Percentiles rank a stretch among this genome's conserved stretches.
These are phyloP conservation scores for Cherax destructor DNA, from an alignment of 1,140 invertebrate species.

Conservation along the genomic window DNA sequence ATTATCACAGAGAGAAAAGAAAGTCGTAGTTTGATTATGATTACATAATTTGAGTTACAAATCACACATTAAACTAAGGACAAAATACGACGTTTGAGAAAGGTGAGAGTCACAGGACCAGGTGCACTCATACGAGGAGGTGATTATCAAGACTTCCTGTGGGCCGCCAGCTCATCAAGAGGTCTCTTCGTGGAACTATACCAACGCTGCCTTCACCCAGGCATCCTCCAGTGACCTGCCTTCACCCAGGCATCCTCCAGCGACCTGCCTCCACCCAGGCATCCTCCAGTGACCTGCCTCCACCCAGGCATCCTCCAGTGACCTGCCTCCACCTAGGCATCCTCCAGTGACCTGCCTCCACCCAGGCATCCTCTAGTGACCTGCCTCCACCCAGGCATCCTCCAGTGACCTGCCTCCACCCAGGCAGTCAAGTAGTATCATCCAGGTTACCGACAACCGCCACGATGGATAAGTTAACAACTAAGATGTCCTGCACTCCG, in stretches of 20 bases:
- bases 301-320: neutral
- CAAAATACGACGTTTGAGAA: too few relatives aligned
- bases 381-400: neutral
- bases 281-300: neutral
- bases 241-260: neutral
- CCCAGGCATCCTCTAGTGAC: neutral
- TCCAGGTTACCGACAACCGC: neutral
- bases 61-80: too few relatives aligned
- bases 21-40: too few relatives aligned
- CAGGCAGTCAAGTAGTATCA: too few relatives aligned
- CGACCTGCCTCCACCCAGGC: neutral
- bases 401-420: neutral
- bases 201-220: neutral
- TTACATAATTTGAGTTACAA: too few relatives aligned
- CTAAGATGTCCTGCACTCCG: slow-evolving; percentile 36
- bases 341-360: neutral
- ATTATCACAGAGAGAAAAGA: too few relatives aligned
- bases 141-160: neutral
- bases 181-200: neutral
- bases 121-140: neutral
- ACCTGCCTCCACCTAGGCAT: neutral
- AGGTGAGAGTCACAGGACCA: too few relatives aligned
- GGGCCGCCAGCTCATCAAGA: neutral
- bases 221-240: neutral
- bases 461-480: neutral